phyloP scores from a whole-genome alignment of 1,140 invertebrate genomes.

The Pogonomyrmex barbatus region DNA sequence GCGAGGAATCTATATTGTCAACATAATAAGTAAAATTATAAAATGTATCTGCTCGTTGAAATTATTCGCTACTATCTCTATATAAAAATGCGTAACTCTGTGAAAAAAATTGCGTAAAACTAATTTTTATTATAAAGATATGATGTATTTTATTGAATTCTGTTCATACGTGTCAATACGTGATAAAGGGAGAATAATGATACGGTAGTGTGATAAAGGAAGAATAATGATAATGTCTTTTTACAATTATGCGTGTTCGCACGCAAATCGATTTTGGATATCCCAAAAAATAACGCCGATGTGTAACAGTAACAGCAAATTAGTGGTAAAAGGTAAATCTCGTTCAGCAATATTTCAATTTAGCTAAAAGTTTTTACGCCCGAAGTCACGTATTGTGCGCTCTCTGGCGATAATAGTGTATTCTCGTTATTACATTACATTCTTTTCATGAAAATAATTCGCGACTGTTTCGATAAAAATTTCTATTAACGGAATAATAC shows the following conservation, averaged over 20 bases:
- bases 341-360: conserved; percentile 49
- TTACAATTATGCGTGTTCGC: background rate
- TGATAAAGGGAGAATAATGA: background rate
- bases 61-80: too few species aligned
- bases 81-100: too few species aligned
- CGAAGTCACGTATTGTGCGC: conserved; percentile 23
- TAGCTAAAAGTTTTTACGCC: conserved; percentile 51
- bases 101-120: background rate
- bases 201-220: background rate
- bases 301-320: conserved; percentile 24
- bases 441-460: conserved; percentile 35
- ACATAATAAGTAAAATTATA: conserved; percentile 1
- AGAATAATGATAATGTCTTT: background rate
- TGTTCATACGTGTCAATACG: background rate
- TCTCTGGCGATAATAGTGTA: background rate
- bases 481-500: conserved; percentile 25
- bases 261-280: conserved; percentile 9
- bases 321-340: conserved; percentile 39
- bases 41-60: background rate
- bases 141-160: background rate
- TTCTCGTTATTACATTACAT: conserved; percentile 16
- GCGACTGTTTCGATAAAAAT: conserved; percentile 36
- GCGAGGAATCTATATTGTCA: background rate
- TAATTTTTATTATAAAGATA: background rate
- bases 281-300: background rate